These are phyloP conservation scores for Liopterus haemorrhoidalis DNA, from an alignment of 2,888 invertebrate genomes.

Conservation along the genomic window DNA sequence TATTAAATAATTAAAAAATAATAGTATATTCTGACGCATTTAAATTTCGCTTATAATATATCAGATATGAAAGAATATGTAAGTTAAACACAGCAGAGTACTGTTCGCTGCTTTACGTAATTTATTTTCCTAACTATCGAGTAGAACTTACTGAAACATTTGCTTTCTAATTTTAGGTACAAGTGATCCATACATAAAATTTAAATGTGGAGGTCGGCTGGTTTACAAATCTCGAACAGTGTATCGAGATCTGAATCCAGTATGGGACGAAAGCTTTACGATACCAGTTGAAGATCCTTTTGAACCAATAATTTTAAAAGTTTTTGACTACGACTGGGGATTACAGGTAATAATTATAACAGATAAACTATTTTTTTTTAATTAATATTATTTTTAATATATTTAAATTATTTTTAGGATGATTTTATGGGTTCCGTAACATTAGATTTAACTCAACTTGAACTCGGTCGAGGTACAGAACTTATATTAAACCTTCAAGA, in stretches of 20 bases:
- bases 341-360: constrained; percentile 56
- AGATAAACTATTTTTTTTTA: neutral
- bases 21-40: too few species aligned
- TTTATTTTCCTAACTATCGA: too few species aligned
- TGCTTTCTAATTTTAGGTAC: constrained; percentile 66
- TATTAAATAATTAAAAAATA: too few species aligned
- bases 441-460: constrained; percentile 77
- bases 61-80: too few species aligned
- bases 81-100: too few species aligned
- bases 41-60: too few species aligned
- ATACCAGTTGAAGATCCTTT: constrained; percentile 89
- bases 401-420: constrained; percentile 54
- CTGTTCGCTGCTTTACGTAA: too few species aligned
- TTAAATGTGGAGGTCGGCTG: constrained; percentile 79
- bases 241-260: constrained; percentile 89
- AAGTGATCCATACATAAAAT: constrained; percentile 97
- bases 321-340: constrained; percentile 97
- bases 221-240: constrained; percentile 93
- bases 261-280: constrained; percentile 96
- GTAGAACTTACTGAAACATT: constrained; percentile 26
- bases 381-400: neutral
- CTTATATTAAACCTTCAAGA: constrained; percentile 75
- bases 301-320: constrained; percentile 78
- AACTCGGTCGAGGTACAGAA: constrained; percentile 71
- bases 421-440: constrained; percentile 95